Evolutionary conservation across 92 coral and sea anemone genomes (phyloP).

Genomic region (Umimayanthus kanabou): DNA sequence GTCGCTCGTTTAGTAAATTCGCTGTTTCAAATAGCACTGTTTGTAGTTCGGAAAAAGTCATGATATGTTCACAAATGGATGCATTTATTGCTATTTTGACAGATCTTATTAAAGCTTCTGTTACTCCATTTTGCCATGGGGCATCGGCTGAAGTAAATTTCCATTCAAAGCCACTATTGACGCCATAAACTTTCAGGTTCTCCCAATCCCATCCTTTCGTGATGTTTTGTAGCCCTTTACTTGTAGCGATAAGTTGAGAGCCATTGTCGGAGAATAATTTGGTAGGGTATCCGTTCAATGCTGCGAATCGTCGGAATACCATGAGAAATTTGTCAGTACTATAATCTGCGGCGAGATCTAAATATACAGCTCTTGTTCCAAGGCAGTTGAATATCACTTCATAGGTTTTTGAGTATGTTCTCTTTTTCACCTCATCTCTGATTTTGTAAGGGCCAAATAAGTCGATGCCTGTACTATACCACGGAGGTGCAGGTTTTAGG

Average conservation of each 20-base stretch:
- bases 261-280: constrained; percentile 50
- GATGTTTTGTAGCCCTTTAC: constrained; percentile 37
- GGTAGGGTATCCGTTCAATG: constrained; percentile 53
- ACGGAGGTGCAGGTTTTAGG: background rate
- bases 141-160: constrained; percentile 41
- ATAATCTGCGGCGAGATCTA: constrained; percentile 38
- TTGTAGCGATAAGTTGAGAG: constrained; percentile 56
- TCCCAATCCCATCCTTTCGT: constrained; percentile 37
- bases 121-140: constrained; percentile 51
- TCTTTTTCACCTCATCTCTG: background rate
- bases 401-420: background rate
- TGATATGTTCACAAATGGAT: constrained; percentile 24
- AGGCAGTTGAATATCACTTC: background rate
- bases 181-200: constrained; percentile 34
- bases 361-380: constrained; percentile 5
- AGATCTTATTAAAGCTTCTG: constrained; percentile 40
- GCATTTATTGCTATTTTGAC: constrained; percentile 38
- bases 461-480: background rate
- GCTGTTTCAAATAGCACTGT: constrained; percentile 53
- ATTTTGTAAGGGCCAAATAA: background rate
- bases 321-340: constrained; percentile 48
- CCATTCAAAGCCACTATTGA: constrained; percentile 6
- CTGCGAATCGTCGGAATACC: constrained; percentile 53
- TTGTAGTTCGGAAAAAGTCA: constrained; percentile 57
- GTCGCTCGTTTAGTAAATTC: constrained; percentile 55